Evolutionary conservation across 92 coral and sea anemone genomes (phyloP), one percentile per base, ranked within the genome.

Genomic region (Epizoanthus scotinus): DNA sequence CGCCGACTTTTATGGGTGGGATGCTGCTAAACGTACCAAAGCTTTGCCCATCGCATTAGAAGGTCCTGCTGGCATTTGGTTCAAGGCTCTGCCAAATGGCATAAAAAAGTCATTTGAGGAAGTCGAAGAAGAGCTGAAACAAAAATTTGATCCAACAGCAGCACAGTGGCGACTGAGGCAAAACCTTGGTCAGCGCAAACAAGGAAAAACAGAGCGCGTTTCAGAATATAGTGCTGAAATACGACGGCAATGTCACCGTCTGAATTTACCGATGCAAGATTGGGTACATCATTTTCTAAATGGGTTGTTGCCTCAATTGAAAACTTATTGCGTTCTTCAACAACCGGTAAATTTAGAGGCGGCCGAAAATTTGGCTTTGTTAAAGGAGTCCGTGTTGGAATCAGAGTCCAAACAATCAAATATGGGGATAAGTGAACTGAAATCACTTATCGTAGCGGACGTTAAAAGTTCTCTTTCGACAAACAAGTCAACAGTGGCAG

Each of bases 321-420:
- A 62, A 17, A 65, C 53, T 6, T 82, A 82, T 24, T 62, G 71
- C 40, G 47, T 82, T 0, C 47, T 82, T 7, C 71, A 82, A 55
- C 79, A 82, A 25, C 71, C 79, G 17, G 65, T 70, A 4, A 70
- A n/a, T 82, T 82, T 82, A 18, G 70, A 82, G 25, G 69, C 59
- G 9, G 79, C 68, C 14, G 85, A 82, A 57, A 68, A 81, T 38
- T 55, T 53, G 3, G 81, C 73, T 9, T 7, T 38, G 15, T 14
- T 59, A 13, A 77, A 77, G 31, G 70, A 77, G 31, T 77, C 82
- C 0, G 70, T 77, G 18, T 6, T 18, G 0, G 63, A 57, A 2
- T 57, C 63, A 5, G 27, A 57, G 19, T 15, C 63, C 5, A 34
- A 34, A 34, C 2, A 34, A 6, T 34, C 40, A 0, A 34, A 3